Base-by-base conservation (phyloP, 2,113 vertebrate genomes). In the Morone saxatilis region DNA sequence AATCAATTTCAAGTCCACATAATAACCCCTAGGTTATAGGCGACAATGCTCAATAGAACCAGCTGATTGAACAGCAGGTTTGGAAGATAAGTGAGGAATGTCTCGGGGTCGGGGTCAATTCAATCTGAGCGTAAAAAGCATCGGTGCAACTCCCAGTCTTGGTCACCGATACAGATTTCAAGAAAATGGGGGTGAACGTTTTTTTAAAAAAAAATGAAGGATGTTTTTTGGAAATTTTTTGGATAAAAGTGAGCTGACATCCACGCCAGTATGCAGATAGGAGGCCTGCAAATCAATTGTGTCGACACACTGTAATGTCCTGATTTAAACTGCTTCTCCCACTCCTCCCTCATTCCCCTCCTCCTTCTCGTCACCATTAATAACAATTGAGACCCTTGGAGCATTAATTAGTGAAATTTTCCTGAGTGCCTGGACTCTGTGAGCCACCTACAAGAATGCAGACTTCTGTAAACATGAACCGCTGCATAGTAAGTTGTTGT, bases 351-450 rank as follows among this genome's bases (percentile, higher is more conserved):
- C 36, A 6, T 57, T 71, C 45, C 51, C 81, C 66, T 68, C 81
- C 89, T 85, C 88, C 86, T 96, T 91, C 94, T 94, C 96, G 93
- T 96, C 96, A 96, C 96, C 96, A 96, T 97, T 96, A 92, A 94
- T 87, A 95, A 95, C 95, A 96, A 96, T 95, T 95, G 94, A 95
- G 96, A 91, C 91, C 94, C 97, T 97, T 91, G 91, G 96, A 97
- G 97, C 96, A 96, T 96, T 97, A 96, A 98, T 98, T 97, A 97
- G 97, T 94, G 77, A 80, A 96, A 95, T 96, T 95, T 96, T 96
- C 94, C 91, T 59, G 72, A 93, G 96, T 59, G 95, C 91, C 93
- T 51, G 83, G 94, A 94, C 93, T 86, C 95, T 85, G 79, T 5
- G 53, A 82, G 85, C 86, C 91, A 91, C 93, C 93, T 91, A 88